phyloP scores from a whole-genome alignment of 2,888 invertebrate species.

The Sycophila texana region DNA sequence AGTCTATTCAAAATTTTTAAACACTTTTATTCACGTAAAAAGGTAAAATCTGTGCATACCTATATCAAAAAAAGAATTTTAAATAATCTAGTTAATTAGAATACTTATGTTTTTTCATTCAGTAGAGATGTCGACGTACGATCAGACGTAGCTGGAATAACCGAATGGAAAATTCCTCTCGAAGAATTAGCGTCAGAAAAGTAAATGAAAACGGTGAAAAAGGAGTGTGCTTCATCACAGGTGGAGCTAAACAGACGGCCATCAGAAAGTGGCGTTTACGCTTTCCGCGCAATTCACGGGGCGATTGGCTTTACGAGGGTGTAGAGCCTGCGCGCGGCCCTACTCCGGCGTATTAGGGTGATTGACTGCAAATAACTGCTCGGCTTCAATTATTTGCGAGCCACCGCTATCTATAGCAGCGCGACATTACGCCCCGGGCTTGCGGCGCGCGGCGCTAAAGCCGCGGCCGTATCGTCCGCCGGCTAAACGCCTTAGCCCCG shows the following conservation, averaged over 20 bases:
- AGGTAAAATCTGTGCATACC: no score
- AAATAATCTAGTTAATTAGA: no score
- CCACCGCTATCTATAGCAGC: background rate
- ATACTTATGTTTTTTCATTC: no score
- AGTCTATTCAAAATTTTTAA: no score
- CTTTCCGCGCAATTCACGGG: slow-evolving; percentile 21
- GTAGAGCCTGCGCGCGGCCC: background rate
- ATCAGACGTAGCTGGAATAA: background rate
- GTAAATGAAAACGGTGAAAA: background rate
- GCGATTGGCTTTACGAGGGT: slow-evolving; percentile 19
- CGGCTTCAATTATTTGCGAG: slow-evolving; percentile 39
- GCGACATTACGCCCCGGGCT: slow-evolving; percentile 5
- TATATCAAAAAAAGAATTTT: no score
- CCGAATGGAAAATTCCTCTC: background rate
- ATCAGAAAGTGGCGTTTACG: background rate
- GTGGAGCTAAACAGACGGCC: background rate
- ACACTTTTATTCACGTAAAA: no score
- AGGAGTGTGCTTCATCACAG: background rate
- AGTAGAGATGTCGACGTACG: no score
- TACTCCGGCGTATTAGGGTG: slow-evolving; percentile 29
- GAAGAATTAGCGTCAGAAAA: background rate
- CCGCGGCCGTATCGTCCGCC: slow-evolving; percentile 36
- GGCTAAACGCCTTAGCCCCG: slow-evolving; percentile 42
- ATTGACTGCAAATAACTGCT: slow-evolving; percentile 42
- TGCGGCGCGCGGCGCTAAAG: slow-evolving; percentile 37